Conservation (phyloP, 2,797 vertebrate genomes). For the Alouatta caraya region DNA sequence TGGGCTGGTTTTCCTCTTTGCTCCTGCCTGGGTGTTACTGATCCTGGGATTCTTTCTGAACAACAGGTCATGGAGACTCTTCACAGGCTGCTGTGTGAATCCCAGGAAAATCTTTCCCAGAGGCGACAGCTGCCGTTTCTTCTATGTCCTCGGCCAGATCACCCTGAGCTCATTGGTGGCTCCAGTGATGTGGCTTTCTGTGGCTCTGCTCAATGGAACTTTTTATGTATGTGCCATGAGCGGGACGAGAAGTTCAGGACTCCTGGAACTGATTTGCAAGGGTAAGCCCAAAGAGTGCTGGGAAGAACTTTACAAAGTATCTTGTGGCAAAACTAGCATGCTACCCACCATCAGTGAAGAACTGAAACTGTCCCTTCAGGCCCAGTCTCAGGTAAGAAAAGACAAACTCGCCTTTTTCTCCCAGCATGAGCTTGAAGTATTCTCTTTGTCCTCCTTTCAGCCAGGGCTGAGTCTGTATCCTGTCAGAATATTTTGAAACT, state of each 20-base stretch:
- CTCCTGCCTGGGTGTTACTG: constrained; percentile 91
- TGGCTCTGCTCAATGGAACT: constrained; percentile 93
- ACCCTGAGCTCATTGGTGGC: constrained; percentile 88
- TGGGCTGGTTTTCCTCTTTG: constrained; percentile 91
- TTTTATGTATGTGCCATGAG: constrained; percentile 96
- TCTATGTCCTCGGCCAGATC: constrained; percentile 84
- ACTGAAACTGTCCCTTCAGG: constrained; percentile 90
- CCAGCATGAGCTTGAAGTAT: not conserved
- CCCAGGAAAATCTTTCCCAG: constrained; percentile 90
- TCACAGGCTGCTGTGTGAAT: constrained; percentile 93
- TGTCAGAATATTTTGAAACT: not conserved
- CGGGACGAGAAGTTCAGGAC: constrained; percentile 85
- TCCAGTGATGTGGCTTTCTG: constrained; percentile 94
- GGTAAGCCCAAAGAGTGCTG: constrained; percentile 87
- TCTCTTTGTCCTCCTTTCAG: not conserved
- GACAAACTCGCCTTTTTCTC: not conserved
- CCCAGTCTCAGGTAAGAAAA: constrained; percentile 93
- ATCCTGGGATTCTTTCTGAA: constrained; percentile 90
- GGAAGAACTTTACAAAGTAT: constrained; percentile 87
- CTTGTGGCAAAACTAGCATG: constrained; percentile 88
- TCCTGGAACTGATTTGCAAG: constrained; percentile 87
- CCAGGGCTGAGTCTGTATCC: not conserved
- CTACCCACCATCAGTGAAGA: constrained; percentile 84
- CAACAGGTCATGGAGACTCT: constrained; percentile 90
- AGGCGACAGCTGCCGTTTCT: constrained; percentile 84